Percentiles rank a stretch among this genome's conserved stretches.
Evolutionary conservation across 2,888 invertebrate genomes (phyloP).

Genomic region (Ganaspis brasiliensis): DNA sequence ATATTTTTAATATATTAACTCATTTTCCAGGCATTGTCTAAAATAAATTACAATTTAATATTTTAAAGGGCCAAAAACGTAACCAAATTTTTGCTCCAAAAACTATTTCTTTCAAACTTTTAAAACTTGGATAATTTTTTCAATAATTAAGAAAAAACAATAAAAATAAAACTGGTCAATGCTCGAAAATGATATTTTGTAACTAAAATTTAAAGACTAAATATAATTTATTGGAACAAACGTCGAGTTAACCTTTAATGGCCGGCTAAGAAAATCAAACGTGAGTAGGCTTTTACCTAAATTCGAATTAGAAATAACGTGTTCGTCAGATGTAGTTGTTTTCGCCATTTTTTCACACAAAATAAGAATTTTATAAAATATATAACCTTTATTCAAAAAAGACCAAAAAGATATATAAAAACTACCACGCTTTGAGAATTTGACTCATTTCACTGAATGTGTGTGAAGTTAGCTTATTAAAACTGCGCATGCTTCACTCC

Average conservation of each 20-base stretch:
- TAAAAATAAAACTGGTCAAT: too few species aligned
- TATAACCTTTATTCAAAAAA: slow-evolving; percentile 2
- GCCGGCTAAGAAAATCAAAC: slow-evolving; percentile 56
- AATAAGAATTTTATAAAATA: slow-evolving; percentile 21
- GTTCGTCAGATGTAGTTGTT: slow-evolving; percentile 64
- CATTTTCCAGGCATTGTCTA: too few species aligned
- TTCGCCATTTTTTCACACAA: slow-evolving; percentile 63
- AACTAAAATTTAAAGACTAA: background rate
- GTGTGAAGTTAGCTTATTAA: background rate
- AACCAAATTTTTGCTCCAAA: too few species aligned
- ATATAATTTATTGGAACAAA: slow-evolving; percentile 27
- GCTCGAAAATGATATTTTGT: too few species aligned
- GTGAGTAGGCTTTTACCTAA: slow-evolving; percentile 63
- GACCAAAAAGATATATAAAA: slow-evolving; percentile 48
- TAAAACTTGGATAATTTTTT: too few species aligned
- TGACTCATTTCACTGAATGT: background rate
- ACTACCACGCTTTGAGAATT: slow-evolving; percentile 47
- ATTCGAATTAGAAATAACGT: slow-evolving; percentile 63
- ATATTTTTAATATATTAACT: too few species aligned
- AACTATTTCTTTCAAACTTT: too few species aligned
- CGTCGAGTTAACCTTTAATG: slow-evolving; percentile 65
- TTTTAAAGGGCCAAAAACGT: too few species aligned
- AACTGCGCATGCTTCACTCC: too few species aligned
- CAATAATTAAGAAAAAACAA: background rate
- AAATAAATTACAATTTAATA: too few species aligned